A percentile compares a stretch with the other conserved stretches of the same genome.
Conservation (phyloP, 2,797 vertebrate species). For the Coregonus sp. region DNA sequence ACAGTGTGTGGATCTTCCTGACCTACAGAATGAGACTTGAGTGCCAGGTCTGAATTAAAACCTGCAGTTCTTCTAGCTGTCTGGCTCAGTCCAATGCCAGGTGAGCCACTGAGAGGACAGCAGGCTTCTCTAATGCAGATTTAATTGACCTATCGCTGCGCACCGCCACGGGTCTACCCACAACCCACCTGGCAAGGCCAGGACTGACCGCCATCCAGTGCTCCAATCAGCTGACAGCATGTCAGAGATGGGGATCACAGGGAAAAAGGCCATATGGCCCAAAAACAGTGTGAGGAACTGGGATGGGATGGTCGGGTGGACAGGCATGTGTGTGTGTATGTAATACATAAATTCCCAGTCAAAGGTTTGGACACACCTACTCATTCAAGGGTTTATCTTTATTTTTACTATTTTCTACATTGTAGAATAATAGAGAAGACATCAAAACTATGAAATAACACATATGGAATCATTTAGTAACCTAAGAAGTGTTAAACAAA, state of each 20-base stretch:
- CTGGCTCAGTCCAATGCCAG: constrained; percentile 11
- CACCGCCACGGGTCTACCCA: constrained; percentile 37
- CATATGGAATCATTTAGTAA: too few species aligned
- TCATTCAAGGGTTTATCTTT: too few species aligned
- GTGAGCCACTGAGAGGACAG: constrained; percentile 40
- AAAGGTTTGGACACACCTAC: too few species aligned
- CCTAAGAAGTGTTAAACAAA: too few species aligned
- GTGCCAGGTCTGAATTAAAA: constrained; percentile 29
- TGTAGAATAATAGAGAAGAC: too few species aligned
- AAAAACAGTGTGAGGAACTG: constrained; percentile 20
- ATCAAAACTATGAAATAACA: too few species aligned
- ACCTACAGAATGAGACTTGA: neutral
- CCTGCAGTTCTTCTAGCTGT: neutral
- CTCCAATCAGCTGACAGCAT: constrained; percentile 36
- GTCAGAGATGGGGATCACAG: constrained; percentile 56
- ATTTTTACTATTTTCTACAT: too few species aligned
- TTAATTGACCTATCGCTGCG: constrained; percentile 58
- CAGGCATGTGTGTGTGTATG: neutral
- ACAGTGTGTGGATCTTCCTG: neutral
- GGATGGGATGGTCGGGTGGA: neutral
- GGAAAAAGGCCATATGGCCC: constrained; percentile 43
- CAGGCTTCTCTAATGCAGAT: constrained; percentile 58
- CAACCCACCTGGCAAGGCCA: constrained; percentile 46
- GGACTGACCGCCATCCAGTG: constrained; percentile 35
- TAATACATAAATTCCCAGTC: too few species aligned